These are phyloP conservation scores for Anagrus nilaparvatae DNA, from an alignment of 1,140 invertebrate species.

Conservation along the genomic window DNA sequence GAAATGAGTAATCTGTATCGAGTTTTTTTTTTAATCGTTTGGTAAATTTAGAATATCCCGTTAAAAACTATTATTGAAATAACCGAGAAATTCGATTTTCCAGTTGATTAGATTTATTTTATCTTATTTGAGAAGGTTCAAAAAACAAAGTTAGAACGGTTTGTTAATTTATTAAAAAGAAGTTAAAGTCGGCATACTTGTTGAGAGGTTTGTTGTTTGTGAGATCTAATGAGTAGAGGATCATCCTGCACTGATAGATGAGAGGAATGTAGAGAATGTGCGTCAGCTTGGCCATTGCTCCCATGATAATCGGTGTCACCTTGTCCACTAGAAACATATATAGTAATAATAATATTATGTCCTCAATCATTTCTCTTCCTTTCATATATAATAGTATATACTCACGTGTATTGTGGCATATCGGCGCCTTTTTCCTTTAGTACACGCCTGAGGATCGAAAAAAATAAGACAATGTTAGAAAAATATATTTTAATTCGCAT, in stretches of 20 bases:
- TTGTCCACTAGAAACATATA: constrained; percentile 32
- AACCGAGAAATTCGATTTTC: too few species aligned
- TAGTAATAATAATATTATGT: neutral
- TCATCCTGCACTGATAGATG: constrained; percentile 46
- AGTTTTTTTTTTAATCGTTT: too few species aligned
- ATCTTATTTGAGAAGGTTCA: too few species aligned
- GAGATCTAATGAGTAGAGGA: constrained; percentile 45
- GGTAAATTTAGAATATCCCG: too few species aligned
- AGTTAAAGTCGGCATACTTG: constrained; percentile 36
- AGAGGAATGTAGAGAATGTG: constrained; percentile 46
- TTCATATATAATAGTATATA: constrained; percentile 15
- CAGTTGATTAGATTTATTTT: too few species aligned
- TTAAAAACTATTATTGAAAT: too few species aligned
- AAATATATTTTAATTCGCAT: too few species aligned
- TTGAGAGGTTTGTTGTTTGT: constrained; percentile 50
- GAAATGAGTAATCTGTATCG: too few species aligned
- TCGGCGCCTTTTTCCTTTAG: constrained; percentile 53
- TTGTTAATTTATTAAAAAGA: neutral
- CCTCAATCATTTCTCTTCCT: neutral
- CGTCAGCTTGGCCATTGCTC: constrained; percentile 48
- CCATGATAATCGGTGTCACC: constrained; percentile 42
- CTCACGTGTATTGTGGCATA: constrained; percentile 60
- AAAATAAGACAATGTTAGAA: neutral
- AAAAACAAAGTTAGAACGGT: too few species aligned
- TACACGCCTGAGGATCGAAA: constrained; percentile 43